A percentile compares a stretch with the other conserved stretches of the same genome.
Evolutionary conservation across 2,113 vertebrate genomes (phyloP).

Genomic region (Melanerpes formicivorus): DNA sequence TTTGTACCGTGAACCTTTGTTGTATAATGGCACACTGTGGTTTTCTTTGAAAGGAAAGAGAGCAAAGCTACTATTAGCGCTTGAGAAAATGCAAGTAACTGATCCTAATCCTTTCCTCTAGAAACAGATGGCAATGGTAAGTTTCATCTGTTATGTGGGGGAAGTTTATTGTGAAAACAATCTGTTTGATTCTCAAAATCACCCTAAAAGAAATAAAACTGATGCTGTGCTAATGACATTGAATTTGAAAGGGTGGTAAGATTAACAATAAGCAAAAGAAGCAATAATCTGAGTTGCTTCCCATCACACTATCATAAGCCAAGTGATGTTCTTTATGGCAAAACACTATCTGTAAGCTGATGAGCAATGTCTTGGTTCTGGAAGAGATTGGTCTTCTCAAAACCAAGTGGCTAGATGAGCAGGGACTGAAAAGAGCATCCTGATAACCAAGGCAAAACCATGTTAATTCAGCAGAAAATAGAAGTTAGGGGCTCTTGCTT

Average conservation of each 20-base stretch:
- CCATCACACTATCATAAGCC: neutral
- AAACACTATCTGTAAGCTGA: neutral
- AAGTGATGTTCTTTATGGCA: neutral
- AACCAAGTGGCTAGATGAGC: neutral
- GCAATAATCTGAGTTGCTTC: neutral
- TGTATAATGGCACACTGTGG: neutral
- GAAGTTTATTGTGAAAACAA: neutral
- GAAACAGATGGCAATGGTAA: neutral
- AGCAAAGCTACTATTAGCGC: neutral
- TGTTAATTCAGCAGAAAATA: neutral
- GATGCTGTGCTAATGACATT: neutral
- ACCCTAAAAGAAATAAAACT: neutral
- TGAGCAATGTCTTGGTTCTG: neutral
- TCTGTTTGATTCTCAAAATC: neutral
- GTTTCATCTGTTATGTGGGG: neutral
- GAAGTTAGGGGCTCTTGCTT: neutral
- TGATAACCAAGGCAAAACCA: neutral
- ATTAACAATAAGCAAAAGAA: neutral
- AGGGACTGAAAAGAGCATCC: neutral
- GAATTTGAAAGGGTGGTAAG: neutral
- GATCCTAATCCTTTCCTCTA: neutral
- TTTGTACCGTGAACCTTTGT: neutral
- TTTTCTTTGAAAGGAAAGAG: neutral
- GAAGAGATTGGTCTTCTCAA: neutral
- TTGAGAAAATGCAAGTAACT: neutral